Conservation (phyloP, 2,113 vertebrate species). For the Ochotona curzoniae region DNA sequence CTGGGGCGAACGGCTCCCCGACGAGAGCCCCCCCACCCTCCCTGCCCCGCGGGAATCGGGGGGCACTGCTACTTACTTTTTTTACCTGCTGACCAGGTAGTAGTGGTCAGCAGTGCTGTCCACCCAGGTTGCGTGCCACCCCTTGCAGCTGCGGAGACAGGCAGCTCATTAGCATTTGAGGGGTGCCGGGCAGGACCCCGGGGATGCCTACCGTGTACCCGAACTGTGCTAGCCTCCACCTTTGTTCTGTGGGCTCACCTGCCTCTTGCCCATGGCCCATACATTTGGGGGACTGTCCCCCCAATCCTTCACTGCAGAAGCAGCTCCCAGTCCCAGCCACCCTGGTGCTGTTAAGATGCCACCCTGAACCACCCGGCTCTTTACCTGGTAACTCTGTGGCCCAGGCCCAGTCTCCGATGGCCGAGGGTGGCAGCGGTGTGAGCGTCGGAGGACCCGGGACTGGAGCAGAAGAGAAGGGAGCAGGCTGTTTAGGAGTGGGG, state of each 20-base stretch:
- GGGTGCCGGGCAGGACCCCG: not conserved
- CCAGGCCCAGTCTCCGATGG: slow-evolving; percentile 65
- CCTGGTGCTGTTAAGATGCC: not conserved
- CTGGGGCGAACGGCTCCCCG: not conserved
- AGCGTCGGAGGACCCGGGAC: slow-evolving; percentile 81
- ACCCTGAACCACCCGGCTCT: not conserved
- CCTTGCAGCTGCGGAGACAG: slow-evolving; percentile 83
- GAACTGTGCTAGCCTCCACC: too few relatives aligned
- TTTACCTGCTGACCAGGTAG: slow-evolving; percentile 51
- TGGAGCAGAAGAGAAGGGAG: slow-evolving; percentile 68
- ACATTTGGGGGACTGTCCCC: too few relatives aligned
- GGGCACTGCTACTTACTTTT: slow-evolving; percentile 84
- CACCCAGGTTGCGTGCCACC: slow-evolving; percentile 74
- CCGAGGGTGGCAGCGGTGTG: slow-evolving; percentile 71
- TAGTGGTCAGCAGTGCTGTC: slow-evolving; percentile 70
- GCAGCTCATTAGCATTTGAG: not conserved
- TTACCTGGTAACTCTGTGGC: slow-evolving; percentile 84
- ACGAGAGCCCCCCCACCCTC: not conserved
- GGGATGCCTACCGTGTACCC: too few relatives aligned
- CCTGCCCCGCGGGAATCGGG: fast-evolving
- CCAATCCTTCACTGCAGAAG: too few relatives aligned
- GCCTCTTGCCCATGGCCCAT: slow-evolving; percentile 39
- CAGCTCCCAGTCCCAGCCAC: not conserved
- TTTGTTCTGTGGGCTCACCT: not conserved
- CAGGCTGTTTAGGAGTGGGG: slow-evolving; percentile 32